These are phyloP conservation scores for Eubucco bourcierii DNA, from an alignment of 2,113 vertebrate genomes.

Conservation along the genomic window DNA sequence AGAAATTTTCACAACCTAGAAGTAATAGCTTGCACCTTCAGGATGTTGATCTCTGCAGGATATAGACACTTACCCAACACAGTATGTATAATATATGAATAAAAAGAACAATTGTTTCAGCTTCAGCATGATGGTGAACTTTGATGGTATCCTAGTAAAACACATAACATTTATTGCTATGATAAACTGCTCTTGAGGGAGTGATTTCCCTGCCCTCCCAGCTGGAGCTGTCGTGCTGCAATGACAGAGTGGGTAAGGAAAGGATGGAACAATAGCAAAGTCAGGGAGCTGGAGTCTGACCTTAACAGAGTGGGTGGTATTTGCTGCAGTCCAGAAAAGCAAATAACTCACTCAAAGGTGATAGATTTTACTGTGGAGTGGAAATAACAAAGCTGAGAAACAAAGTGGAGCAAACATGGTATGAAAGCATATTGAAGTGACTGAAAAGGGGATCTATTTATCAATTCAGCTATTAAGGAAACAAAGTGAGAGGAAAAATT, in stretches of 20 bases:
- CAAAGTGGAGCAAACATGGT: conserved; percentile 49
- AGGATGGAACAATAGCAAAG: conserved; percentile 73
- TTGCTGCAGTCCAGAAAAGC: conserved; percentile 57
- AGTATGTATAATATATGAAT: conserved; percentile 11
- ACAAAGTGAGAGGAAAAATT: not conserved
- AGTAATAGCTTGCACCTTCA: not conserved
- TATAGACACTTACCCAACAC: not conserved
- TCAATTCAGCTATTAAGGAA: conserved; percentile 22
- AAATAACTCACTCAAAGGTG: conserved; percentile 75
- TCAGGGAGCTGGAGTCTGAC: conserved; percentile 60
- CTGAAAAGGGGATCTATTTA: conserved; percentile 47
- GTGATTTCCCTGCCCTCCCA: conserved; percentile 71
- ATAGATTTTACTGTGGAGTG: conserved; percentile 66
- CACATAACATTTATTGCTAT: conserved; percentile 74
- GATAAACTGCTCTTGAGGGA: conserved; percentile 76
- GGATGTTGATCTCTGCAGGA: not conserved
- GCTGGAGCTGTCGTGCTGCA: conserved; percentile 62
- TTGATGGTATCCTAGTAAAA: conserved; percentile 78
- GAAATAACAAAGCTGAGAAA: conserved; percentile 69
- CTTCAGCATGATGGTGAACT: conserved; percentile 69
- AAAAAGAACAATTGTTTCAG: conserved; percentile 71
- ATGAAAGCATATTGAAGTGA: conserved; percentile 56
- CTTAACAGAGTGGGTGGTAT: conserved; percentile 76
- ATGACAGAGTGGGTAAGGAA: conserved; percentile 68
- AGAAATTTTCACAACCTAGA: not conserved